Base-by-base conservation (phyloP, 2,888 invertebrate species). In the Allacma fusca region DNA sequence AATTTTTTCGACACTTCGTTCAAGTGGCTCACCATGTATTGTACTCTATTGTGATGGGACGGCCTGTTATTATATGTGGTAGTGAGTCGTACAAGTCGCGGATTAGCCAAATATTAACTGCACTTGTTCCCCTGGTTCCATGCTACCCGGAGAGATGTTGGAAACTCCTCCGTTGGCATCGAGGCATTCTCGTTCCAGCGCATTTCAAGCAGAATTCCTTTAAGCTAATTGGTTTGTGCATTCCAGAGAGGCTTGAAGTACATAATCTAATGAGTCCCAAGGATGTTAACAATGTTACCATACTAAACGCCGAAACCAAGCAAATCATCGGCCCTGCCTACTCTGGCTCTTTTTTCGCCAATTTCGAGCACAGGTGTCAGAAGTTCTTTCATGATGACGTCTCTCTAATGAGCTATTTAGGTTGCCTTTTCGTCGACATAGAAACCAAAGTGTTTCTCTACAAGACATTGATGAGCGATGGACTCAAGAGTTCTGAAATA, bases 211-310 rank as follows among this genome's bases (percentile, higher is more conserved):
- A 82, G 26, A 73, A 65, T 40, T 50, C 69, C 24, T 85, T 85
- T 70, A 84, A 84, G 75, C 67, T 86, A 4, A 85, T 86, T 75
- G 86, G 86, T 1, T 79, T 86, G 0, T 86, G 86, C 71, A 85
- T 86, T 64, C 86, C 86, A 19, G 86, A 86, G 71, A 80, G 85
- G 29, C 80, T 85, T 1, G 83, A 84, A 24, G 83, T 86, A 26
- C 85, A 86, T 77, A 85, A 86, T 72, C 83, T 86, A 77, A 84
- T 86, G 29, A 83, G 82, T 72, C 79, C 84, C 1, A 80, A 82
- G 29, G 84, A 85, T 50, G 78, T 79, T 13, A 82, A 80, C 44
- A 73, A 57, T 40, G 82, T 83, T 0, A 84, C 84, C 40, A 80
- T 83, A 50, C 67, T 83, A 23, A 81, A 81, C 72, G 76, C 77